These are phyloP conservation scores for Polypedilum vanderplanki DNA, from an alignment of 1,140 invertebrate genomes.

Conservation along the genomic window DNA sequence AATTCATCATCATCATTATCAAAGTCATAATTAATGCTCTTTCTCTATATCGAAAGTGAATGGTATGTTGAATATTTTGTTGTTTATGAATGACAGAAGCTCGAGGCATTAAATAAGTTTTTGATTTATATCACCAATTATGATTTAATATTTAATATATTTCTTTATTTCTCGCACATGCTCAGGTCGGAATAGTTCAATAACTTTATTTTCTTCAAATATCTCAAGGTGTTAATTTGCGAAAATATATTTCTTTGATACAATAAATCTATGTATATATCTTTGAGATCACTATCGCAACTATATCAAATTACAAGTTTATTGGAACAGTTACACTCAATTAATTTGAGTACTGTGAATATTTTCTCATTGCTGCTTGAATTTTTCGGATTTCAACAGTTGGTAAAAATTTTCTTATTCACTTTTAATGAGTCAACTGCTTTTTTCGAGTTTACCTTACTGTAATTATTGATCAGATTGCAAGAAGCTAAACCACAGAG, in stretches of 20 bases:
- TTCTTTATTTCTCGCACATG: not conserved
- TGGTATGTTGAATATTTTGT: not conserved
- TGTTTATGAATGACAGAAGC: not conserved
- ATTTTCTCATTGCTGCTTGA: not conserved
- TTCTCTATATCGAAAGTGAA: not conserved
- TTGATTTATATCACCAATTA: not conserved
- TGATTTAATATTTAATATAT: no score
- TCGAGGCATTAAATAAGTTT: not conserved
- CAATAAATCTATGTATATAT: not conserved
- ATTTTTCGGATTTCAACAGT: not conserved
- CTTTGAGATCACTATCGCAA: not conserved
- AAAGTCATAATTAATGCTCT: not conserved
- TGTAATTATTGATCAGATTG: no score
- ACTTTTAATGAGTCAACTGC: no score
- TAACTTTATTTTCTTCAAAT: not conserved
- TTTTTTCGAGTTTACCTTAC: no score
- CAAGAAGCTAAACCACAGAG: no score
- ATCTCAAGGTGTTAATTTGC: not conserved
- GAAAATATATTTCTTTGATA: not conserved
- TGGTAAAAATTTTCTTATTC: no score
- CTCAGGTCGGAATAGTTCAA: not conserved
- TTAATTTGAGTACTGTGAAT: not conserved
- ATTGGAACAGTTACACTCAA: slow-evolving; percentile 10
- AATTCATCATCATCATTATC: not conserved
- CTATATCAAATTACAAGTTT: slow-evolving; percentile 5